Evolutionary conservation across 2,797 vertebrate genomes (phyloP).

Genomic region (Poecilia gillii): DNA sequence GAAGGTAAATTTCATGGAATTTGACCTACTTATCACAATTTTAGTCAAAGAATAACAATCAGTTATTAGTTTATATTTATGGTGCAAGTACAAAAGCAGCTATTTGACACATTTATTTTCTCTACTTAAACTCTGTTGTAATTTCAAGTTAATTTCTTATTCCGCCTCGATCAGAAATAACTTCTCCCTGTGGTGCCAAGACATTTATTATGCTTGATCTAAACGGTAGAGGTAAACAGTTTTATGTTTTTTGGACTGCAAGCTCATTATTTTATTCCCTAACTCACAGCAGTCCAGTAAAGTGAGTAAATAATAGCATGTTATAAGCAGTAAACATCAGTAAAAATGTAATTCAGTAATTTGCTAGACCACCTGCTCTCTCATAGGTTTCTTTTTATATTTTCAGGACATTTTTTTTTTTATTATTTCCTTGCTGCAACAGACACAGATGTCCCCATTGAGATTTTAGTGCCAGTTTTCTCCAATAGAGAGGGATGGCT

Average conservation of each 20-base stretch:
- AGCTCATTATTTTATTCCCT: conserved; percentile 56
- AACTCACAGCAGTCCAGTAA: conserved; percentile 47
- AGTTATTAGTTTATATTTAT: background rate
- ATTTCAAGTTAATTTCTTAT: background rate
- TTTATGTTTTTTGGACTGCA: conserved; percentile 42
- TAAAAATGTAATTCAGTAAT: conserved; percentile 77
- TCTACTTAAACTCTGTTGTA: background rate
- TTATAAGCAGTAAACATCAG: conserved; percentile 65
- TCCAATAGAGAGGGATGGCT: conserved; percentile 55
- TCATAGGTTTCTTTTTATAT: conserved; percentile 52
- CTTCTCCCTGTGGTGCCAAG: conserved; percentile 42
- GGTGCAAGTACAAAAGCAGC: background rate
- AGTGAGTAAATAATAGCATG: conserved; percentile 61
- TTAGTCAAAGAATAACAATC: background rate
- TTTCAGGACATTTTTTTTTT: conserved; percentile 30
- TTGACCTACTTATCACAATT: background rate
- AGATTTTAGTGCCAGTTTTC: conserved; percentile 77
- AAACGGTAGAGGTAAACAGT: conserved; percentile 11
- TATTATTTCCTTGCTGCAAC: conserved; percentile 65
- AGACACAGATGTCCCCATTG: conserved; percentile 78
- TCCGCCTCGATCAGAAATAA: background rate
- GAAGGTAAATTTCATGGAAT: background rate
- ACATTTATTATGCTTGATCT: conserved; percentile 22
- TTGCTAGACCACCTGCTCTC: conserved; percentile 77
- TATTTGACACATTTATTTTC: background rate